Evolutionary conservation across 1,140 invertebrate genomes (phyloP).

Genomic region (Uloborus diversus): DNA sequence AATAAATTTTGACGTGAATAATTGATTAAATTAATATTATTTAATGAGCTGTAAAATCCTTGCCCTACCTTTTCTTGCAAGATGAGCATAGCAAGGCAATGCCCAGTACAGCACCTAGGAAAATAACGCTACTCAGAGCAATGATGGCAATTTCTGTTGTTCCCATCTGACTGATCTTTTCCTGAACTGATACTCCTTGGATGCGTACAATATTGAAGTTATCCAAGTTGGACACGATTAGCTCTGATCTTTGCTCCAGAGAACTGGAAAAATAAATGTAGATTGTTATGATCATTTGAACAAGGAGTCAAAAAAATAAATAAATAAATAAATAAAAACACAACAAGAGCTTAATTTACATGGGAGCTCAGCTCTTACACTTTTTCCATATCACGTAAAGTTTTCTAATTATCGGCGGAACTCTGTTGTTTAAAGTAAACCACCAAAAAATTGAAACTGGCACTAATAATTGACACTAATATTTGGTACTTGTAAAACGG

Average conservation of each 20-base stretch:
- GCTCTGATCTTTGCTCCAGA: conserved; percentile 69
- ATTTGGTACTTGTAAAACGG: too few relatives aligned
- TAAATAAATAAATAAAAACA: neutral
- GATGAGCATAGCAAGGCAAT: conserved; percentile 65
- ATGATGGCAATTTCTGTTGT: conserved; percentile 81
- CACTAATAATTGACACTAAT: too few relatives aligned
- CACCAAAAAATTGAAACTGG: too few relatives aligned
- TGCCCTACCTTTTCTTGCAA: conserved; percentile 60
- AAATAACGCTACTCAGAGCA: conserved; percentile 79
- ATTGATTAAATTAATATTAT: neutral
- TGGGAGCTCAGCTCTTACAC: too few relatives aligned
- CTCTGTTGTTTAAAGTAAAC: too few relatives aligned
- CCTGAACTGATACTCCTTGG: conserved; percentile 62
- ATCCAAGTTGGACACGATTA: conserved; percentile 72
- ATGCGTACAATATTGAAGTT: conserved; percentile 68
- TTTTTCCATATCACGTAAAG: too few relatives aligned
- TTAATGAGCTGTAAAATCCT: too few relatives aligned
- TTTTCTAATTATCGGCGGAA: too few relatives aligned
- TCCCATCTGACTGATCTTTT: conserved; percentile 71
- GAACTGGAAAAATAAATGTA: conserved; percentile 58
- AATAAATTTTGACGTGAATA: neutral
- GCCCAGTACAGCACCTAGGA: conserved; percentile 79
- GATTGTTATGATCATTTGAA: neutral
- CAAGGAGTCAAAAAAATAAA: too few relatives aligned
- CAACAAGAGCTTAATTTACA: too few relatives aligned